A percentile compares a stretch with the other conserved stretches of the same genome.
Conservation (phyloP, 2,113 vertebrate species). For the Arenaria interpres region DNA sequence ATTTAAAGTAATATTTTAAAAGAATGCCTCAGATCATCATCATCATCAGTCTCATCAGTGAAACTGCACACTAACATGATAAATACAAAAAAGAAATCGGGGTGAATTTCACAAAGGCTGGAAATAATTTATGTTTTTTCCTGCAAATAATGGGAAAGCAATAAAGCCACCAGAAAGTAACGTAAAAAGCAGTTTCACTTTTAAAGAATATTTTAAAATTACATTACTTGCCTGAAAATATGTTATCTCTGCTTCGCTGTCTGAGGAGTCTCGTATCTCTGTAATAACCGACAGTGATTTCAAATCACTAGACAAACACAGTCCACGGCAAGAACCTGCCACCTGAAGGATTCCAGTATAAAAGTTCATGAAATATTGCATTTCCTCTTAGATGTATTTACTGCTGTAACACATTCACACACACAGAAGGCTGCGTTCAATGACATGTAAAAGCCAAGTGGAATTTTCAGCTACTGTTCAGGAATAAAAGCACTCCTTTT, state of each 20-base stretch:
- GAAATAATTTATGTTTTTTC: neutral
- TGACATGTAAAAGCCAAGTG: neutral
- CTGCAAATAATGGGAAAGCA: neutral
- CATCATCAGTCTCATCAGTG: neutral
- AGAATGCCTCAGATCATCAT: neutral
- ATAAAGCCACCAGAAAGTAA: neutral
- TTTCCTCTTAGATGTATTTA: neutral
- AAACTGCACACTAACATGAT: neutral
- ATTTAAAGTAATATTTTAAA: neutral
- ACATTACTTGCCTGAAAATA: conserved; percentile 85
- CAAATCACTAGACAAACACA: conserved; percentile 93
- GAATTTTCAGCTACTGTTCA: neutral
- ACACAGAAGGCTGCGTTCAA: neutral
- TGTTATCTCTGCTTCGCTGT: conserved; percentile 78
- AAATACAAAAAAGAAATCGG: neutral
- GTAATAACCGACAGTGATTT: conserved; percentile 91
- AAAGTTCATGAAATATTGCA: neutral
- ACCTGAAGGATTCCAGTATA: conserved; percentile 75
- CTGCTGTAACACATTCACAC: neutral
- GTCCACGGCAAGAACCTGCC: conserved; percentile 85
- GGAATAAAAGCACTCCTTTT: neutral
- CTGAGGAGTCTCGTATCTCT: conserved; percentile 75
- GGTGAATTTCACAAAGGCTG: neutral
- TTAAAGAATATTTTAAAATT: neutral
- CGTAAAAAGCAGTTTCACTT: neutral